Evolutionary conservation across 2,888 invertebrate genomes (phyloP).

Genomic region (Celastrina argiolus): DNA sequence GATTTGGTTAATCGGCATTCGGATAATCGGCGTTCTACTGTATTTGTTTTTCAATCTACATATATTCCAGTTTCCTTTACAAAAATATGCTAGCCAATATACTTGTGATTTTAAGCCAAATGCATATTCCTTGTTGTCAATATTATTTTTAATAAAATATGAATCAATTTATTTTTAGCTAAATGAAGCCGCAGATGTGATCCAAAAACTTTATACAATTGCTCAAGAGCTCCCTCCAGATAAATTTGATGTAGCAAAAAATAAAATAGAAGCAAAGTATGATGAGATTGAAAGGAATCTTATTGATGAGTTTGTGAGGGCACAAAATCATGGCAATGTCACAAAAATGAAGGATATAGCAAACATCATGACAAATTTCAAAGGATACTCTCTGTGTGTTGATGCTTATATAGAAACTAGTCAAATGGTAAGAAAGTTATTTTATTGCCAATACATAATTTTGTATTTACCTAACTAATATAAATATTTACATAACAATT

Average conservation of each 20-base stretch:
- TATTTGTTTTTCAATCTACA: too few species aligned
- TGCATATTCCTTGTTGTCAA: too few species aligned
- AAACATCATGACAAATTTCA: conserved; percentile 94
- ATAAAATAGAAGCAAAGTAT: conserved; percentile 92
- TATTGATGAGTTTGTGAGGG: conserved; percentile 95
- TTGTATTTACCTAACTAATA: too few species aligned
- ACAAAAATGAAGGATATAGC: conserved; percentile 96
- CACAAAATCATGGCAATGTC: conserved; percentile 90
- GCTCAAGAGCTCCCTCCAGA: conserved; percentile 95
- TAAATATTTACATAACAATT: too few species aligned
- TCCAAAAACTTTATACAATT: conserved; percentile 96
- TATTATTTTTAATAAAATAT: background rate
- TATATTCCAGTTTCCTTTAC: too few species aligned
- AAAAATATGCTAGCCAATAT: too few species aligned
- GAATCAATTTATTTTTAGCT: conserved; percentile 75
- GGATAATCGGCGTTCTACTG: too few species aligned
- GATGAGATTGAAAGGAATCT: conserved; percentile 92
- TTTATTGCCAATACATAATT: background rate
- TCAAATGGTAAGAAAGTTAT: conserved; percentile 82
- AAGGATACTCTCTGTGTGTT: conserved; percentile 96
- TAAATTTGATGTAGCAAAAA: conserved; percentile 90
- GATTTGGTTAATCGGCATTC: too few species aligned
- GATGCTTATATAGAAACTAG: conserved; percentile 98
- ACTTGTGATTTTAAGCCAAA: too few species aligned
- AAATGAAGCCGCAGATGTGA: conserved; percentile 97